These are phyloP conservation scores for Guaruba guarouba DNA, from an alignment of 2,113 vertebrate genomes.

Conservation along the genomic window DNA sequence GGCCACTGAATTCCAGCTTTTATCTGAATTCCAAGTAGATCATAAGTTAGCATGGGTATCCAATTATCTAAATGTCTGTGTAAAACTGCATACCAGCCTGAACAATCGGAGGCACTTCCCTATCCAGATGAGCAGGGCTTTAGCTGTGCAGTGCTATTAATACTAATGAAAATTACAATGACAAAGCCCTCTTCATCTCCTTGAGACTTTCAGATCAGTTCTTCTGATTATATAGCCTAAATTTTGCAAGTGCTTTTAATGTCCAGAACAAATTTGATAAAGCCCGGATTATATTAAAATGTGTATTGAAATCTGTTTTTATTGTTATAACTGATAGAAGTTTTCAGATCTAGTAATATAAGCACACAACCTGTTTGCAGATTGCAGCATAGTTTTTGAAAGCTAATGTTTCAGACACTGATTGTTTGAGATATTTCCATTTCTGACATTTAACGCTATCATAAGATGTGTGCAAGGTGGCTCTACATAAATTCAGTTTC, in stretches of 20 bases:
- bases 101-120: background rate
- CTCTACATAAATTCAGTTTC: background rate
- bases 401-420: background rate
- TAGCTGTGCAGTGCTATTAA: background rate
- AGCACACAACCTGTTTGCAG: background rate
- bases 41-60: background rate
- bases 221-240: constrained; percentile 2
- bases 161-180: constrained; percentile 13
- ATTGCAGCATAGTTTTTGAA: background rate
- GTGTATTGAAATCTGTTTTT: background rate
- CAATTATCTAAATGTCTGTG: background rate
- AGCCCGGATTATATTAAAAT: background rate
- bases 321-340: background rate
- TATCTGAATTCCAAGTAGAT: background rate
- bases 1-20: background rate
- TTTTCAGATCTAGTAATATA: background rate
- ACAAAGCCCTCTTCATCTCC: constrained; percentile 3
- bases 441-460: background rate
- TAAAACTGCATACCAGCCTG: background rate
- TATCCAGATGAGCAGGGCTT: background rate
- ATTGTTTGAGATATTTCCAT: background rate
- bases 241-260: constrained; percentile 12
- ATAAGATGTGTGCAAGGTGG: background rate
- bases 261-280: background rate
- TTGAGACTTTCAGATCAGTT: background rate